Evolutionary conservation across 2,113 vertebrate species (phyloP), one percentile per base, ranked within the genome.

Genomic region (Canis aureus): DNA sequence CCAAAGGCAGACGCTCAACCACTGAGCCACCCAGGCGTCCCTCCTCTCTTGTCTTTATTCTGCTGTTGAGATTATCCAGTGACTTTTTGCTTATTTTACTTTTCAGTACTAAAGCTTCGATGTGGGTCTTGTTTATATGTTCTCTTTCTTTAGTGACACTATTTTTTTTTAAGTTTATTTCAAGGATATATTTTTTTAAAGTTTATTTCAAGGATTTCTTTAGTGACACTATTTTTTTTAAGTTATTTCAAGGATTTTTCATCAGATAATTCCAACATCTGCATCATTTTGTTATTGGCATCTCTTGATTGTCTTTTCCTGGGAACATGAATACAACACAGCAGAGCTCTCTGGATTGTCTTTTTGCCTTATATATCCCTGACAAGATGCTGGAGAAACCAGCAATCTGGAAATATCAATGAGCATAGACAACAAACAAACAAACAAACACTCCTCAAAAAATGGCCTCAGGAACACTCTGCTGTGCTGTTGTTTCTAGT

Each of bases 151-250:
- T 88, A 83, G 76, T 67, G 81, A 84, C 51, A 32, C 1, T 19
- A 13, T 19, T 81, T 78, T 38, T 38, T 81, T 71, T 62, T 1
- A 69, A 43, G 43, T 88, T 60, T 94, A 20, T 13, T 90, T 96
- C 55, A n/a, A 71, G 43, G 8, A 60, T 88, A 13, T 83, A 17
- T 78, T 53, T 69, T 93, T 91, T 71, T 62, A 2, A 69, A 43
- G 43, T 88, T 60, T 94, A 20, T 13, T 90, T 96, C 55, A n/a
- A 71, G 43, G 8, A 60, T 66, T 73, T 95, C 64, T 95, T 95
- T 88, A 83, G 76, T 67, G 81, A 84, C 51, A 32, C 1, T 19
- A 13, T 19, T 81, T 78, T 38, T 38, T 81, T 71, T 62, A 2
- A 69, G 7, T 60, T 94, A 20, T 13, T 90, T 96, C 55, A n/a